A percentile compares a stretch with the other conserved stretches of the same genome.
Evolutionary conservation across 2,113 vertebrate genomes (phyloP).

Genomic region (Sebastes fasciatus): DNA sequence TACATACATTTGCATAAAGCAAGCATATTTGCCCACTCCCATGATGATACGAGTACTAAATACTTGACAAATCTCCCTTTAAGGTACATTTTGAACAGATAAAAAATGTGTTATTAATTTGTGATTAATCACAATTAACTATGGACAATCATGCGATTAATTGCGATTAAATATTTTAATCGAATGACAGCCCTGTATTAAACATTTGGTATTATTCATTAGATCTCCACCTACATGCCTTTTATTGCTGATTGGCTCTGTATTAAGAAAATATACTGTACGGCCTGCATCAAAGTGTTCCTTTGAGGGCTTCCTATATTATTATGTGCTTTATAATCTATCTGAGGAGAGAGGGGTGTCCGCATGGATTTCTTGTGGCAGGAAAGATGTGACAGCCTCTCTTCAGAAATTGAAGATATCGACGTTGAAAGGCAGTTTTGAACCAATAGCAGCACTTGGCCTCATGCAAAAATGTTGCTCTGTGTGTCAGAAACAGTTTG

Average conservation of each 20-base stretch:
- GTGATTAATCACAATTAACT: too few relatives aligned
- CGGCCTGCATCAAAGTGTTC: neutral
- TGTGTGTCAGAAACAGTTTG: slow-evolving; percentile 5
- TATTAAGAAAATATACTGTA: slow-evolving; percentile 1
- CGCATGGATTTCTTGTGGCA: slow-evolving; percentile 1
- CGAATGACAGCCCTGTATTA: too few relatives aligned
- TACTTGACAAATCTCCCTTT: too few relatives aligned
- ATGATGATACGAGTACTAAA: too few relatives aligned
- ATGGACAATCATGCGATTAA: too few relatives aligned
- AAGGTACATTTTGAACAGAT: too few relatives aligned
- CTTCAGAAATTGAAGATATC: neutral
- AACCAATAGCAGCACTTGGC: neutral
- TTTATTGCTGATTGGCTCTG: neutral
- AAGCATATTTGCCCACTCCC: too few relatives aligned
- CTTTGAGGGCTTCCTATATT: neutral
- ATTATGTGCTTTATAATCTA: neutral
- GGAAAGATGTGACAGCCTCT: neutral
- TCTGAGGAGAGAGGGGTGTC: neutral
- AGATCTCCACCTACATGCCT: neutral
- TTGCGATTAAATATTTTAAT: neutral
- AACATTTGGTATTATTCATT: neutral
- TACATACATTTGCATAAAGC: too few relatives aligned
- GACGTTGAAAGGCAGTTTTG: neutral
- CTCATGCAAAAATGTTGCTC: slow-evolving; percentile 5
- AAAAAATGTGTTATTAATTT: too few relatives aligned